Base-by-base conservation (phyloP, 2,797 vertebrate genomes). In the Cynopterus sphinx region DNA sequence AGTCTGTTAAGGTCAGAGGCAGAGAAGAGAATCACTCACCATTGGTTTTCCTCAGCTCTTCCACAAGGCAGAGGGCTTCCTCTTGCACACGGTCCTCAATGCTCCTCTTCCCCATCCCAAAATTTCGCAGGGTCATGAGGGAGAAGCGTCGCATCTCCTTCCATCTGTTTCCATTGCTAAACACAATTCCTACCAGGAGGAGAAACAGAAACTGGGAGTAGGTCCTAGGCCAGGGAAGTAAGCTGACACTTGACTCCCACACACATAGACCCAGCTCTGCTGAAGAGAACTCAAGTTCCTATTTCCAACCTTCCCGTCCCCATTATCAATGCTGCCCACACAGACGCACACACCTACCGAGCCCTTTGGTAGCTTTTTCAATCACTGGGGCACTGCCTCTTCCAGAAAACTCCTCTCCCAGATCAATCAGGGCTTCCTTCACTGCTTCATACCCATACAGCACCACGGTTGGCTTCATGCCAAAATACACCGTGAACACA, bases 401-500 rank as follows among this genome's bases (percentile, higher is more conserved):
- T 68, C 97, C 97, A 33, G 97, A 94, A 94, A 97, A 98, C 1
- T 95, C 95, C 26, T 98, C 96, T 63, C 84, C 96, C 19, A 51
- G 57, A 10, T 96, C 96, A 46, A 96, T 67, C 55, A 98, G 65
- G 1, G 93, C 97, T 90, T 98, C 98, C 24, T 97, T 98, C 49
- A 98, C 74, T 3, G 94, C 96, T 51, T 98, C 55, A 59, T 98
- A 98, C 1, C 98, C 98, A 41, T 96, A 74, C 1, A 98, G 59
- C 17, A 98, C 96, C 73, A 98, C 96, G 21, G 53, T 43, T 7
- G 97, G 98, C 74, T 51, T 79, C n/a, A 24, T 46, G 26, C 98
- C 97, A 3, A 98, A 81, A 57, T 97, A 98, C 41, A 97, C 5
- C 22, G 98, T 98, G 71, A 97, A 98, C 67, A 98, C 95, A 0